Evolutionary conservation across 2,888 invertebrate species (phyloP), one percentile per base, ranked within the genome.

Genomic region (Villa cingulata): DNA sequence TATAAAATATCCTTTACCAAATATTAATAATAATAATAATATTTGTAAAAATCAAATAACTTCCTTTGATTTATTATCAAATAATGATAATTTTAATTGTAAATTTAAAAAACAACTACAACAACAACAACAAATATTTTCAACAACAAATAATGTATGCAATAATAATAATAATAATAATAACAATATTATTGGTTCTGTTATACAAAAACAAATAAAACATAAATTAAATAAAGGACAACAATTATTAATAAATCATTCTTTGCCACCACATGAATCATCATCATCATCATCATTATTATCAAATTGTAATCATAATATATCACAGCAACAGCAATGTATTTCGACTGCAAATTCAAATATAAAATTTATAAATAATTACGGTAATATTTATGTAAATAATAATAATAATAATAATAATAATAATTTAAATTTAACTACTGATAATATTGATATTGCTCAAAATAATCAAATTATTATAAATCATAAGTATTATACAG

Each of bases 331-430:
- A n/a, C 65, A 6, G 64, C 65, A 20, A 49, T 42, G 36, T 19
- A 49, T 42, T 39, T 41, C 34, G 37, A 45, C 38, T 41, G 14
- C 41, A 37, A 19, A 44, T 72, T 66, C 1, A 70, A 64, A 57
- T 74, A 70, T 59, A n/a, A n/a, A n/a, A n/a, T n/a, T n/a, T 74
- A 64, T 51, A 71, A 71, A 1, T 72, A 71, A 54, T 59, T 67
- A 37, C 18, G 4, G 18, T 37, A 40, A 61, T 60, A 67, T 64
- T 48, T 66, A 70, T 46, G 61, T 66, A 12, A 69, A 37, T 32
- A 19, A 29, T 40, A 16, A 16, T 23, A 37, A 64, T 74, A 64
- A 51, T 71, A 71, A 1, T 72, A 71, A 54, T 59, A 66, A 37
- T 18, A 10, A 37, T 37, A 39, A 61, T 60, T 29, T 41, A 4